Percentiles rank a stretch among this genome's conserved stretches.
These are phyloP conservation scores for Esox masquinongy DNA, from an alignment of 2,797 vertebrate genomes.

Conservation along the genomic window DNA sequence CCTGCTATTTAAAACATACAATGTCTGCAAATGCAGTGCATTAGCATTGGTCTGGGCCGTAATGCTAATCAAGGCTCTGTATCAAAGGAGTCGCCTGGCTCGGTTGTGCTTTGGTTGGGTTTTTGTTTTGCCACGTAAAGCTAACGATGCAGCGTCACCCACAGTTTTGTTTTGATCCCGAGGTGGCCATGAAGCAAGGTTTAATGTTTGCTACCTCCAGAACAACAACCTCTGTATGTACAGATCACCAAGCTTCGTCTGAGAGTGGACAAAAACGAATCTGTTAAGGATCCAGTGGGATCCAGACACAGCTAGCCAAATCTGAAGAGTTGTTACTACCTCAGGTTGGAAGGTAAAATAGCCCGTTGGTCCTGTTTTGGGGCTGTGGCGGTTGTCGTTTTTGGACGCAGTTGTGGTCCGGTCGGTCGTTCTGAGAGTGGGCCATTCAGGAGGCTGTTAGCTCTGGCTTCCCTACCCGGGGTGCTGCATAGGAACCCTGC, in stretches of 20 bases:
- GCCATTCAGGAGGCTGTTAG: constrained; percentile 10
- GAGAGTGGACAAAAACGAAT: constrained; percentile 41
- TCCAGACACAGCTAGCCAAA: constrained; percentile 6
- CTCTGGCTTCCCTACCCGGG: constrained; percentile 12
- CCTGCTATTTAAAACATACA: constrained; percentile 59
- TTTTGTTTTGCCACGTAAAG: constrained; percentile 6
- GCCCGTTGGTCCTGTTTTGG: constrained; percentile 20
- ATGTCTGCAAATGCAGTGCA: constrained; percentile 49
- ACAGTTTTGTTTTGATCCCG: constrained; percentile 27
- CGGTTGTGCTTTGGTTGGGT: neutral
- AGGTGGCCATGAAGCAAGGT: constrained; percentile 24
- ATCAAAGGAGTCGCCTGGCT: constrained; percentile 34
- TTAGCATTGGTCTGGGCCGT: constrained; percentile 38
- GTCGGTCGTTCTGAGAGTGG: constrained; percentile 2
- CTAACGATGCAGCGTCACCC: constrained; percentile 9
- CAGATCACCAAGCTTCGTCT: constrained; percentile 50
- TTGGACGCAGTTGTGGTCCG: constrained; percentile 22
- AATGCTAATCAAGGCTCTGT: constrained; percentile 38
- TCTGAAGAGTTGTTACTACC: constrained; percentile 18
- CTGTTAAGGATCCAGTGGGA: constrained; percentile 29
- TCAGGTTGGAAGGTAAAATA: constrained; percentile 28
- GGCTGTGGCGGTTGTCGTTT: constrained; percentile 18
- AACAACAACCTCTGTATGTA: constrained; percentile 43
- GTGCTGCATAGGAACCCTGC: constrained; percentile 20
- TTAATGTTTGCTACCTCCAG: constrained; percentile 40